Conservation (phyloP, 1,140 invertebrate genomes). For the Pectinophora gossypiella region DNA sequence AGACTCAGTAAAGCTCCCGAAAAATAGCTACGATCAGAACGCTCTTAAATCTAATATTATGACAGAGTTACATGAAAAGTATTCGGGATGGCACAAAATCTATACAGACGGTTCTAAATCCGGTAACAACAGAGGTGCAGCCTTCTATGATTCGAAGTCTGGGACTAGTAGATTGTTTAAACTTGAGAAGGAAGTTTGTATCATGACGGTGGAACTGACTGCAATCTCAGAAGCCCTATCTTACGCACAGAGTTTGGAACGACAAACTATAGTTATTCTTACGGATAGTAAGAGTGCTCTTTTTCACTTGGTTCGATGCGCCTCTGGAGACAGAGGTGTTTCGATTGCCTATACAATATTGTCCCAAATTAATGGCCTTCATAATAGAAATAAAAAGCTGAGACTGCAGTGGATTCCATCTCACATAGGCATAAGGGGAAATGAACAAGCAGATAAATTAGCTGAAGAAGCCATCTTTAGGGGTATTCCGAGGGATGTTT, state of each 20-base stretch:
- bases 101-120: constrained; percentile 20
- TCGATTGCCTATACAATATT: constrained; percentile 17
- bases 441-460: constrained; percentile 14
- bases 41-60: constrained; percentile 2
- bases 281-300: constrained; percentile 9
- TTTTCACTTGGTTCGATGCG: constrained; percentile 13
- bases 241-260: not conserved
- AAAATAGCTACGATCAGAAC: constrained; percentile 1
- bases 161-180: not conserved
- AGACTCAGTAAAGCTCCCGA: constrained; percentile 6
- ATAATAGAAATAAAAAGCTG: not conserved
- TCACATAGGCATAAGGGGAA: constrained; percentile 16
- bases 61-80: constrained; percentile 14
- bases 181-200: constrained; percentile 6
- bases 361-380: constrained; percentile 1
- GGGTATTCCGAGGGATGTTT: not conserved
- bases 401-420: constrained; percentile 17
- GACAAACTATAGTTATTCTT: not conserved
- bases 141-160: not conserved
- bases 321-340: constrained; percentile 10
- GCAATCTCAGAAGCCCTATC: constrained; percentile 16
- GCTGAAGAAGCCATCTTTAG: constrained; percentile 1
- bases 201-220: constrained; percentile 20
- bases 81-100: constrained; percentile 17
- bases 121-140: not conserved